Conservation (phyloP, 2,113 vertebrate genomes). For the Oxyruncus cristatus region DNA sequence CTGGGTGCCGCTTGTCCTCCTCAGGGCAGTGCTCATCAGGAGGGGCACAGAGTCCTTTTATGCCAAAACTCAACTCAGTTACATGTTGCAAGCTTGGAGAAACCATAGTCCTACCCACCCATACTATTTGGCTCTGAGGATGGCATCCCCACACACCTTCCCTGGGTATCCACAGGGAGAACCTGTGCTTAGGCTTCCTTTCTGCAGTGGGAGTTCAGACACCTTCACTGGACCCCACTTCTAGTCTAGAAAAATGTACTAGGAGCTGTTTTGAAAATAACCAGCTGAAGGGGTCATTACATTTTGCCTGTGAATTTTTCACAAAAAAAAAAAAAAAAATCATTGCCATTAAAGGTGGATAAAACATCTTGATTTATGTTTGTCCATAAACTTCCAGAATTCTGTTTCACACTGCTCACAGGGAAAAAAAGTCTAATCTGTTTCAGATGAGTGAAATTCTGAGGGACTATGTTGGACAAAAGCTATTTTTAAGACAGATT, state of each 20-base stretch:
- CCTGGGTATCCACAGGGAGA: neutral
- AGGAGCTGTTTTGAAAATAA: neutral
- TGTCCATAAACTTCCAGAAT: neutral
- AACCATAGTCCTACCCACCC: neutral
- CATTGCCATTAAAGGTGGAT: neutral
- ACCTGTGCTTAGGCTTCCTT: neutral
- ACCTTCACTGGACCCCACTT: neutral
- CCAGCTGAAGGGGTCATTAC: neutral
- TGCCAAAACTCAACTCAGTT: neutral
- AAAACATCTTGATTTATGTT: neutral
- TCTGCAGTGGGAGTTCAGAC: neutral
- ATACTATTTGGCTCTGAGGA: neutral
- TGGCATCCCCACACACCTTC: neutral
- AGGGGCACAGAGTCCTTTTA: neutral
- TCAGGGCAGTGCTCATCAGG: rapidly evolving
- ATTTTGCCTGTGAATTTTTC: neutral
- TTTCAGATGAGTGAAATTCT: neutral
- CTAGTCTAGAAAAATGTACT: neutral
- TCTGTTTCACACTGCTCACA: neutral
- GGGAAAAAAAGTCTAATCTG: neutral
- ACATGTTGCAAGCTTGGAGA: neutral
- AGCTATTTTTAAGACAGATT: neutral
- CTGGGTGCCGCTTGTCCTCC: neutral
- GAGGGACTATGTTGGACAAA: neutral
- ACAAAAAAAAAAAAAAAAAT: neutral